phyloP scores from a whole-genome alignment of 2,888 invertebrate species.

The Lasioglossum calceatum region DNA sequence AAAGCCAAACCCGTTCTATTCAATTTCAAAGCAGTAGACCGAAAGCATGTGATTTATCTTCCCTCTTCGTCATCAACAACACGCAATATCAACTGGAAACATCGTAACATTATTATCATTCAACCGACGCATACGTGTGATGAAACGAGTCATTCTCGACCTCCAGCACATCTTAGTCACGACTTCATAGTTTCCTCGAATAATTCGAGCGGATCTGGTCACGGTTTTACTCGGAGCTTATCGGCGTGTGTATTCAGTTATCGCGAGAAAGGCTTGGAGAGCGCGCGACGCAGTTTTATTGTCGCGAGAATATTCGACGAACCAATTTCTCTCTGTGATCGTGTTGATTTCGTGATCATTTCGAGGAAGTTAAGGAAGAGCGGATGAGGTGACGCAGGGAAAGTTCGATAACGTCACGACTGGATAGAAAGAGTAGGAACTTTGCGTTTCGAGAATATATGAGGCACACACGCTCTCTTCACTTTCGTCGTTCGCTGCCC shows the following conservation, averaged over 20 bases:
- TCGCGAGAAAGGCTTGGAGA: not conserved
- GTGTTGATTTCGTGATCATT: not conserved
- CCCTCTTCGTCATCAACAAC: not conserved
- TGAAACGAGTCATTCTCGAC: not conserved
- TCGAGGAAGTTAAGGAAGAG: not conserved
- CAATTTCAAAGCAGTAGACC: not conserved
- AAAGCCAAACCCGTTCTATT: not conserved
- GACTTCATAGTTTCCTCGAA: not conserved
- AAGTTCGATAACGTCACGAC: not conserved
- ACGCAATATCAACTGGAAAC: not conserved
- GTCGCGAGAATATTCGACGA: not conserved
- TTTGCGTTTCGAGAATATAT: constrained; percentile 11
- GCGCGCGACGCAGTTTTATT: not conserved
- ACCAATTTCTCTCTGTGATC: not conserved
- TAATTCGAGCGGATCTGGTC: not conserved
- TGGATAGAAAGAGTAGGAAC: not conserved
- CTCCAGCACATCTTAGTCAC: not conserved
- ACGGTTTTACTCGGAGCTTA: not conserved
- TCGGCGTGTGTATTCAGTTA: not conserved
- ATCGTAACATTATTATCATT: not conserved
- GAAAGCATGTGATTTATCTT: not conserved
- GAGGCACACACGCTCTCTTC: not conserved
- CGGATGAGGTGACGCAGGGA: no score
- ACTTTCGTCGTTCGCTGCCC: constrained; percentile 48
- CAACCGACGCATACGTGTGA: not conserved